Base-by-base conservation (phyloP, 2,113 vertebrate species). In the Brachionichthys hirsutus region DNA sequence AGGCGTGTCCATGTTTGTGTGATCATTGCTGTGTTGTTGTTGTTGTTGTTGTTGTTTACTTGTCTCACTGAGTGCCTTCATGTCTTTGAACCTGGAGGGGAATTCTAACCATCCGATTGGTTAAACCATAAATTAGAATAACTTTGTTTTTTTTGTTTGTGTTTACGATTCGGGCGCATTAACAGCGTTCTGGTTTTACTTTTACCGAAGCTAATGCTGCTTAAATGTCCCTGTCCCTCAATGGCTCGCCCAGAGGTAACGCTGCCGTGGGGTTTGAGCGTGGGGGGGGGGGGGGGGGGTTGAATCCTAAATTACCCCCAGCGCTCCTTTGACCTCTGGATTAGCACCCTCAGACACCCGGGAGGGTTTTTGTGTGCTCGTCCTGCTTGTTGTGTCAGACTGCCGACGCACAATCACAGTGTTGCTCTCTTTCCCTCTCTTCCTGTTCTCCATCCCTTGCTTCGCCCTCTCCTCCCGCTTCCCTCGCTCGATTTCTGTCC, bases 1-100 rank as follows among this genome's bases (percentile, higher is more conserved):
- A 44, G 56, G 73, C 77, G 38, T 65, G 60, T 80, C 13, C 20
- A 10, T 57, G 47, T 71, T 12, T 79, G 72, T 81, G 81, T 72
- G 74, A 57, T 72, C 42, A 9, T 22, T 74, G 61, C 67, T 38
- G 43, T 65, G 13, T n/a, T n/a, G n/a, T n/a, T n/a, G n/a, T n/a
- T n/a, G n/a, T n/a, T 48, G 38, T 22, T 20, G 6, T 2, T 13
- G 24, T n/a, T 16, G 3, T 38, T 38, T 10, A 38, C 36, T 12
- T 38, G 12, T 38, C 55, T 59, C 34, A 50, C 45, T 60, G 60
- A 38, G 51, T 55, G 62, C 49, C 56, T 78, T 30, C 24, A 35
- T 16, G 43, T 38, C 42, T 57, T 62, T 13, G 24, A 36, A 42
- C 51, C 42, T 62, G 12, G 55, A 5, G 22, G 11, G 8, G 14